Evolutionary conservation across 2,888 invertebrate genomes (phyloP), one percentile per base, ranked within the genome.

Genomic region (Hetaerina titia): DNA sequence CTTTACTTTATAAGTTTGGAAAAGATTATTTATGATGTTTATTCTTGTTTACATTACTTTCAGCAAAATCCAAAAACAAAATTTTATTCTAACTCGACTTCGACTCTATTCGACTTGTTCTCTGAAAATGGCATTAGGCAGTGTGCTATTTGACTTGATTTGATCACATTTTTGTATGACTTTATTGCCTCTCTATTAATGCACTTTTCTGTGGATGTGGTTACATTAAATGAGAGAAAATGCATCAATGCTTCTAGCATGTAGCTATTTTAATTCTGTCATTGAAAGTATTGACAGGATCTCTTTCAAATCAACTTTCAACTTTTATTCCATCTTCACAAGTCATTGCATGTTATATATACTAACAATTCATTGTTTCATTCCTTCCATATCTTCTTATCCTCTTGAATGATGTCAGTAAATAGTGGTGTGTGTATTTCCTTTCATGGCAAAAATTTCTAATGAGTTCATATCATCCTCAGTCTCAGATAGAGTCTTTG

Each of bases 401-500:
- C 45, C 45, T 45, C 45, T 45, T 45, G 45, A 45, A 45, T 45
- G 45, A 45, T 45, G 45, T 45, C 45, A 45, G 45, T 45, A 45
- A 45, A 45, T 11, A 13, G 31, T 31, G 25, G 25, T 7, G n/a
- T 31, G 22, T 81, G 25, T 31, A 25, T 81, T 81, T 81, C 81
- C 19, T 81, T 81, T 81, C 31, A 13, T 31, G 9, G 31, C 7
- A 81, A 81, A 81, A 81, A 25, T 4, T 25, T 81, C 11, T 81
- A 31, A 81, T 22, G 22, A 13, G 11, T 81, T 9, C 13, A 11
- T 81, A 31, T 22, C 13, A 31, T 81, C 11, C 31, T 31, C 69
- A 92, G 92, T 74, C 92, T 92, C 45, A 92, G 92, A 56, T 92
- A 45, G 92, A 92, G 69, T 69, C 92, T 19, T 69, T 92, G 92